Evolutionary conservation across 2,888 invertebrate species (phyloP).

Genomic region (Agapostemon virescens): DNA sequence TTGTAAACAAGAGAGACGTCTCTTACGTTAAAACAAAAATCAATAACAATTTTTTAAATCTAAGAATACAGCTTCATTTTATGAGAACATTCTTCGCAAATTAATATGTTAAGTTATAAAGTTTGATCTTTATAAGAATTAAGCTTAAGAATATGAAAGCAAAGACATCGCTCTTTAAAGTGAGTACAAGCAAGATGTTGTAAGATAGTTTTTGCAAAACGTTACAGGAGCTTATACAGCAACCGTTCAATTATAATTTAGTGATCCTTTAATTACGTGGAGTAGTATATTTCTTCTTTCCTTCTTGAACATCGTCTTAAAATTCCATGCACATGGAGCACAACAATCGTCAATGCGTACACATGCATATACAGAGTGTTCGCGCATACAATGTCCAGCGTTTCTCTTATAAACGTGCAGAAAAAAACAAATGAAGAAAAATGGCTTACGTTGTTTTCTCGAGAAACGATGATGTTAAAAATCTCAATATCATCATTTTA

Average conservation of each 20-base stretch:
- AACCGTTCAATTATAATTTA: background rate
- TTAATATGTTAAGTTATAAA: background rate
- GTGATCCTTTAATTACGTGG: background rate
- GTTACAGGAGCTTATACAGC: background rate
- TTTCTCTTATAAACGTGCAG: background rate
- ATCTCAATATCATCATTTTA: background rate
- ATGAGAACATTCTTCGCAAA: background rate
- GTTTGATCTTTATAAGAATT: background rate
- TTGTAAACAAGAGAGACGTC: background rate
- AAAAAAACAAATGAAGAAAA: background rate
- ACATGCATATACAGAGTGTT: background rate
- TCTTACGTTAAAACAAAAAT: background rate
- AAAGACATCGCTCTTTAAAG: background rate
- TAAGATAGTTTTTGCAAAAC: background rate
- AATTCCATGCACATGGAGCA: slow-evolving; percentile 31
- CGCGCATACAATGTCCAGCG: background rate
- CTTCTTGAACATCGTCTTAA: background rate
- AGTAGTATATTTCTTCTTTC: background rate
- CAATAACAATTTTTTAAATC: background rate
- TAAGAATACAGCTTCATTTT: background rate
- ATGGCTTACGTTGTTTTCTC: background rate
- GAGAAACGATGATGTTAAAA: background rate
- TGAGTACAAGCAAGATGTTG: background rate
- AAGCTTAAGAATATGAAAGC: background rate
- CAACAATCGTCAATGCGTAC: background rate